Conservation (phyloP, 2,888 invertebrate species). For the Heteromurus nitidus region DNA sequence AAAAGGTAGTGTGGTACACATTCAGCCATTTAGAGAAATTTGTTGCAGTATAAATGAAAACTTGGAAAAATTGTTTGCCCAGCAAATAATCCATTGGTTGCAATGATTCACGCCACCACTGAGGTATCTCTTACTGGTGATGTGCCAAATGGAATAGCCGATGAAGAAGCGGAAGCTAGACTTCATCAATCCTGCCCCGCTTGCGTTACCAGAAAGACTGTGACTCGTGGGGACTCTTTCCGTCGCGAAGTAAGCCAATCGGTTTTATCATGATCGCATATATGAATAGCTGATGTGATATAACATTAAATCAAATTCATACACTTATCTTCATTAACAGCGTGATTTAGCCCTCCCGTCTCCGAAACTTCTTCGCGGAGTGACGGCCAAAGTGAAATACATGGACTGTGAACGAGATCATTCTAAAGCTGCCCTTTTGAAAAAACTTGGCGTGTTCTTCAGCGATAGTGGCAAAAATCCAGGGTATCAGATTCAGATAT, state of each 20-base stretch:
- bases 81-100: constrained; percentile 63
- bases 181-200: constrained; percentile 74
- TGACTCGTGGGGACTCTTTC: constrained; percentile 75
- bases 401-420: constrained; percentile 71
- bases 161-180: constrained; percentile 47
- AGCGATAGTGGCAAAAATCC: constrained; percentile 64
- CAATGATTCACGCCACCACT: constrained; percentile 67
- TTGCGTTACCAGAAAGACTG: constrained; percentile 74
- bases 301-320: not conserved
- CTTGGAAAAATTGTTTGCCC: no score
- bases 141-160: constrained; percentile 52
- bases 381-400: constrained; percentile 62
- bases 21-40: no score
- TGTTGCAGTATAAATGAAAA: no score
- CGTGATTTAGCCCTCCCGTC: constrained; percentile 37
- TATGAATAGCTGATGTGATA: no score
- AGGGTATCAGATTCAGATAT: constrained; percentile 62
- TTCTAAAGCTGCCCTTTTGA: constrained; percentile 60
- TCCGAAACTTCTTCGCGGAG: constrained; percentile 54
- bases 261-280: no score
- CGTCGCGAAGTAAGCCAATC: constrained; percentile 66
- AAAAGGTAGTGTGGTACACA: no score
- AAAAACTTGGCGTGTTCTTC: constrained; percentile 55
- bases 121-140: constrained; percentile 63
- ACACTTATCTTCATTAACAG: constrained; percentile 16